These are phyloP conservation scores for Erebia palarica DNA, from an alignment of 2,888 invertebrate species.

Conservation along the genomic window DNA sequence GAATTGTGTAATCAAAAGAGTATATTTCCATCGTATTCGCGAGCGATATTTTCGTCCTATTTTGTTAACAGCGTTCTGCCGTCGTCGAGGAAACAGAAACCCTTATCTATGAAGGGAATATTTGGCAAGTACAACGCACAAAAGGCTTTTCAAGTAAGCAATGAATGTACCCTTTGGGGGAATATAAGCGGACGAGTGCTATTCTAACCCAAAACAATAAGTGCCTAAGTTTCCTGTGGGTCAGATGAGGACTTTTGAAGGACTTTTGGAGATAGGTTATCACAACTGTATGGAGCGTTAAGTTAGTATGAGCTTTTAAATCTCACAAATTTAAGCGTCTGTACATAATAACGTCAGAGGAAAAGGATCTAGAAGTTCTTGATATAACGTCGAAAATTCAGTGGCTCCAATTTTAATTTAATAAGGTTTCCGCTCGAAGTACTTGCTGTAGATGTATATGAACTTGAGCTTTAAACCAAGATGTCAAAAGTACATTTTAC, in stretches of 20 bases:
- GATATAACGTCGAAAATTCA: too few relatives aligned
- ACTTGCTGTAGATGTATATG: too few relatives aligned
- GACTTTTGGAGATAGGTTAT: constrained; percentile 24
- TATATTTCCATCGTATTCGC: constrained; percentile 4
- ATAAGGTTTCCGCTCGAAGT: too few relatives aligned
- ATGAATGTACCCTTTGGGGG: constrained; percentile 37
- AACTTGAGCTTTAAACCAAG: too few relatives aligned
- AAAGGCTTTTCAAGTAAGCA: constrained; percentile 38
- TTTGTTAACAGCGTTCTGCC: constrained; percentile 25
- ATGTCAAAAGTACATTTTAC: too few relatives aligned
- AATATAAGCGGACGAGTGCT: constrained; percentile 34
- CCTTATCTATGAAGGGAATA: constrained; percentile 32
- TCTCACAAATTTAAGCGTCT: too few relatives aligned
- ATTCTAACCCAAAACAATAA: constrained; percentile 41
- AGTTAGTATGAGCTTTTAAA: too few relatives aligned
- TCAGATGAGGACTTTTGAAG: constrained; percentile 34
- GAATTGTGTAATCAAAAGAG: constrained; percentile 15
- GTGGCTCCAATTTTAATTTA: too few relatives aligned
- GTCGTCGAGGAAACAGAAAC: constrained; percentile 30
- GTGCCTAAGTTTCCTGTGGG: constrained; percentile 31
- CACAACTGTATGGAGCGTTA: constrained; percentile 2
- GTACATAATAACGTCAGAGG: too few relatives aligned
- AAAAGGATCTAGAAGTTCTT: too few relatives aligned
- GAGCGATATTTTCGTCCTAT: constrained; percentile 26
- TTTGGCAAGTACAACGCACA: constrained; percentile 37